Evolutionary conservation across 2,888 invertebrate species (phyloP), one percentile per base, ranked within the genome.

Genomic region (Hoplodrina ambigua): DNA sequence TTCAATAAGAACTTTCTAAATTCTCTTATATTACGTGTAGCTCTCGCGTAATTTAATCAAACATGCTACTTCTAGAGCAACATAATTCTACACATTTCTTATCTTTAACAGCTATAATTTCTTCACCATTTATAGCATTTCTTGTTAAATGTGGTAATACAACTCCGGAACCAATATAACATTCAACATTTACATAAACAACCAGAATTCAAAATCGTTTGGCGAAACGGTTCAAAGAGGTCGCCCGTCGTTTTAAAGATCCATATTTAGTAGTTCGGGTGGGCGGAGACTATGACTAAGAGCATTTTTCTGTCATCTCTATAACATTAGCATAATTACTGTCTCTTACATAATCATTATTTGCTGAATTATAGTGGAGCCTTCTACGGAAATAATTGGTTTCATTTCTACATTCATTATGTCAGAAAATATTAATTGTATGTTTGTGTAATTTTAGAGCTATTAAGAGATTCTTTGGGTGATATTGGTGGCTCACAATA

Each of bases 261-360:
- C 75, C 75, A 82, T 75, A 75, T 81, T 69, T 66, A 65, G 64
- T 72, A 19, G 58, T 19, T 7, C 17, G 63, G 56, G 81, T 82
- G 68, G 83, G 81, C 41, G 65, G 60, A 10, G 11, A 19, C 44
- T 53, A 61, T 72, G 69, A 65, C 69, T 78, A 71, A 81, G 69
- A 75, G 61, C 61, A 55, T 81, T 78, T 69, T 81, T 72, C 50
- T 81, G 78, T 83, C 78, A 78, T 81, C 53, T 81, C 20, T 33
- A 20, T n/a, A 56, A 5, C 25, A 81, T 82, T 81, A 69, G 54
- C 78, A 78, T 83, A 81, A 82, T 81, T 83, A 69, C 65, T 30
- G 58, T n/a, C 37, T 11, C 37, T 81, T 78, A 65, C 50, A 65
- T 72, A 78, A 81, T 65, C 6, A 72, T 76, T 68, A 66, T 59